Evolutionary conservation across 92 coral and sea anemone species (phyloP).

Genomic region (Ricordea florida): DNA sequence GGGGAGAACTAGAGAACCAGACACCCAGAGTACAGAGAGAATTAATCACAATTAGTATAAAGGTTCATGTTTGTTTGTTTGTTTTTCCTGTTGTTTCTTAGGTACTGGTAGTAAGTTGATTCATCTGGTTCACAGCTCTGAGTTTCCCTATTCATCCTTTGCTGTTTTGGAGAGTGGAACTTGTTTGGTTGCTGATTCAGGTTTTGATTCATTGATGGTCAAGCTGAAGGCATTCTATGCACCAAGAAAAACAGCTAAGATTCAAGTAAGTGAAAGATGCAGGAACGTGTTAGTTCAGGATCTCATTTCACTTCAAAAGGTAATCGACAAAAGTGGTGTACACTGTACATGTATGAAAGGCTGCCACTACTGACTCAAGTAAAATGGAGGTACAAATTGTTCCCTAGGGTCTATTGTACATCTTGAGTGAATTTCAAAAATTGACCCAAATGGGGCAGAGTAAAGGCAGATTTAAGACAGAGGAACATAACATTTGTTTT

Average conservation of each 20-base stretch:
- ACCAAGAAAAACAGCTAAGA: slow-evolving; percentile 91
- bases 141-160: slow-evolving; percentile 89
- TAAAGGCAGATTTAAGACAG: too few relatives aligned
- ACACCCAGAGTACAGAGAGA: too few relatives aligned
- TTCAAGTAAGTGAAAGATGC: slow-evolving; percentile 89
- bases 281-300: too few relatives aligned
- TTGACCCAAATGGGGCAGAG: too few relatives aligned
- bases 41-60: too few relatives aligned
- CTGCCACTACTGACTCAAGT: not conserved
- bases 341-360: not conserved
- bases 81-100: not conserved
- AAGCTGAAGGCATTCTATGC: slow-evolving; percentile 90
- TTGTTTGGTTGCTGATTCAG: slow-evolving; percentile 93
- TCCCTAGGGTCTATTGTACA: too few relatives aligned
- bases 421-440: too few relatives aligned
- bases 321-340: too few relatives aligned
- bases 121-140: slow-evolving; percentile 91
- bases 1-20: too few relatives aligned
- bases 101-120: slow-evolving; percentile 78
- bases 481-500: too few relatives aligned
- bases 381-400: not conserved
- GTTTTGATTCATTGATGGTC: slow-evolving; percentile 89
- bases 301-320: too few relatives aligned
- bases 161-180: slow-evolving; percentile 93
- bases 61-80: too few relatives aligned